Conservation (phyloP, 1,140 invertebrate species). For the Sycophila sp. region DNA sequence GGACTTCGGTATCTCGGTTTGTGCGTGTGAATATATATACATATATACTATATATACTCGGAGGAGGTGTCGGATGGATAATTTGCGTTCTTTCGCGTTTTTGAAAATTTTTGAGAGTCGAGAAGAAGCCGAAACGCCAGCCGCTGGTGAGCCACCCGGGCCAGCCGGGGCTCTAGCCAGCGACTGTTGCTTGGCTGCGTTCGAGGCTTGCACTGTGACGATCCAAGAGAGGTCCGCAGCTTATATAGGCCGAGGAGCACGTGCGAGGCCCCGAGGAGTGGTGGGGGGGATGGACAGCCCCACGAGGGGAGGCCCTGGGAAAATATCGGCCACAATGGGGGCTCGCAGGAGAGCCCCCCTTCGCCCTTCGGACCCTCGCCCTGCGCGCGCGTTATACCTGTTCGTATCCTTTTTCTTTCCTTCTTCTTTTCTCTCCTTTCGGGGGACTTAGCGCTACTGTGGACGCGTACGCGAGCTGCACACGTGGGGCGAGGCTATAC, state of each 20-base stretch:
- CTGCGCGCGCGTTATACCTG: conserved; percentile 19
- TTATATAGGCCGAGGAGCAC: conserved; percentile 31
- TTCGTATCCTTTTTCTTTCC: conserved; percentile 38
- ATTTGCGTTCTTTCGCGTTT: conserved; percentile 25
- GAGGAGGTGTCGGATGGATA: no score
- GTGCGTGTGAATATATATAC: not conserved
- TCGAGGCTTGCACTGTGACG: conserved; percentile 38
- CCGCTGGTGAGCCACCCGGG: conserved; percentile 29
- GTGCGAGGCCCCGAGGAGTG: conserved; percentile 16
- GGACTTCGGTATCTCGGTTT: no score
- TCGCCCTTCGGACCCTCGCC: no score
- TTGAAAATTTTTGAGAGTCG: no score
- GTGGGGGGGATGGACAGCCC: not conserved
- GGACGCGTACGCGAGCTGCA: no score
- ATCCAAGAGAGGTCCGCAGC: not conserved
- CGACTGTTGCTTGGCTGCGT: conserved; percentile 39
- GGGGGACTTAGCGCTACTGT: no score
- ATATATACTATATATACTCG: not conserved
- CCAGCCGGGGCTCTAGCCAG: conserved; percentile 31
- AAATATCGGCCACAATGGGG: conserved; percentile 54
- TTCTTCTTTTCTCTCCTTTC: conserved; percentile 36
- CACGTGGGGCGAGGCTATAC: no score
- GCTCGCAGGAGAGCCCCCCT: conserved; percentile 26
- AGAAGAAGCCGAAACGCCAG: no score
- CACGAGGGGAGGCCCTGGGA: conserved; percentile 53